Conservation (phyloP, 2,888 invertebrate species). For the Folsomia candida region DNA sequence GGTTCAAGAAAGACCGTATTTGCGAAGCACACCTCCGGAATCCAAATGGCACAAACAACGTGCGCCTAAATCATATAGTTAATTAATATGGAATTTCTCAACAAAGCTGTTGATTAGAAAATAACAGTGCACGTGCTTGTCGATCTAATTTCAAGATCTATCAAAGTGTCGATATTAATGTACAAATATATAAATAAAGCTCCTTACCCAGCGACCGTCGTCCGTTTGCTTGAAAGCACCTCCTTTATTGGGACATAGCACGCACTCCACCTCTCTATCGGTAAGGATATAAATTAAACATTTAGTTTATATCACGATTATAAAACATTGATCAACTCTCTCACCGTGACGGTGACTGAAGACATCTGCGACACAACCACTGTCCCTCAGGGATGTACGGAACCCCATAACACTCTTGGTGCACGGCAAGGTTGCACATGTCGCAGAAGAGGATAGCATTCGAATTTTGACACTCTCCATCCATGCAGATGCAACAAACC, state of each 20-base stretch:
- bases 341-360: slow-evolving; percentile 85
- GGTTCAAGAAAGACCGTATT: slow-evolving; percentile 97
- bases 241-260: slow-evolving; percentile 95
- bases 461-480: slow-evolving; percentile 97
- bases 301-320: too few relatives aligned
- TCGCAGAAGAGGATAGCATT: slow-evolving; percentile 99
- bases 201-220: slow-evolving; percentile 73
- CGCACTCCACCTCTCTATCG: slow-evolving; percentile 96
- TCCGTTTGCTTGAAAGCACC: slow-evolving; percentile 99
- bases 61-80: slow-evolving; percentile 72
- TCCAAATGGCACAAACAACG: slow-evolving; percentile 98
- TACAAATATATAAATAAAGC: background rate
- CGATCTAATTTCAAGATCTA: too few relatives aligned
- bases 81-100: too few relatives aligned
- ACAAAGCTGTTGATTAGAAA: too few relatives aligned
- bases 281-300: too few relatives aligned
- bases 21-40: slow-evolving; percentile 95
- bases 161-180: background rate
- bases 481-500: slow-evolving; percentile 97
- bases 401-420: slow-evolving; percentile 72
- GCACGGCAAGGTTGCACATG: slow-evolving; percentile 98
- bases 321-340: too few relatives aligned
- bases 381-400: slow-evolving; percentile 97
- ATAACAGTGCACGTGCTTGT: too few relatives aligned
- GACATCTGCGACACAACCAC: slow-evolving; percentile 93